Evolutionary conservation across 2,888 invertebrate species (phyloP), one percentile per base, ranked within the genome.

Genomic region (Netelia inedita): DNA sequence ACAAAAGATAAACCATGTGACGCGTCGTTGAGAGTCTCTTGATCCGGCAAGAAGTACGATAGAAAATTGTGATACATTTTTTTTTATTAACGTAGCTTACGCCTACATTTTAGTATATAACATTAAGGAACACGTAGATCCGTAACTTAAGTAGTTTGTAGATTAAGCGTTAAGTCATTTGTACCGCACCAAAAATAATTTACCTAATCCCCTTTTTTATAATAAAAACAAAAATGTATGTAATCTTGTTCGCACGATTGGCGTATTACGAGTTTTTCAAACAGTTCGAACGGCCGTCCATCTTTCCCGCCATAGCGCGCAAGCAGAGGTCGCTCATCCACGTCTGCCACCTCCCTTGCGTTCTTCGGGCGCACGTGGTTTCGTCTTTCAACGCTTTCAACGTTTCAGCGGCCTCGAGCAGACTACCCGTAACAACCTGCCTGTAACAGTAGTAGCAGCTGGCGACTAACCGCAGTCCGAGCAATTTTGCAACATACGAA

Each of bases 11-110:
- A 57, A 41, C 5, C 43, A 14, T 6, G 35, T 11, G 10, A 43
- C 9, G 43, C 10, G 9, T 63, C 19, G 57, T 59, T 41, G 2
- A 43, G 9, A 69, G 35, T 11, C 8, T 59, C 28, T 23, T 46
- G 43, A 74, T 76, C 50, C 61, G 61, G 28, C 61, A 43, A 9
- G 61, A 83, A 80, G 66, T 76, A 72, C 72, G 72, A 76, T 73
- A 66, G 50, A 61, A 78, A 74, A 85, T 73, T 81, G 84, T 81
- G 73, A 81, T 84, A 81, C 59, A 74, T 73, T 79, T 71, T 46
- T 23, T 66, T 78, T 61, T 72, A 21, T 76, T 41, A 65, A 23
- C 59, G 43, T 46, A 8, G 21, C 41, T 73, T 23, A 21, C 28
- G 53, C 21, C 41, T 11, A 55, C 23, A 11, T 57, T 21, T 28